A percentile compares a stretch with the other conserved stretches of the same genome.
phyloP scores from a whole-genome alignment of 2,113 vertebrate species.

The Engraulis encrasicolus region DNA sequence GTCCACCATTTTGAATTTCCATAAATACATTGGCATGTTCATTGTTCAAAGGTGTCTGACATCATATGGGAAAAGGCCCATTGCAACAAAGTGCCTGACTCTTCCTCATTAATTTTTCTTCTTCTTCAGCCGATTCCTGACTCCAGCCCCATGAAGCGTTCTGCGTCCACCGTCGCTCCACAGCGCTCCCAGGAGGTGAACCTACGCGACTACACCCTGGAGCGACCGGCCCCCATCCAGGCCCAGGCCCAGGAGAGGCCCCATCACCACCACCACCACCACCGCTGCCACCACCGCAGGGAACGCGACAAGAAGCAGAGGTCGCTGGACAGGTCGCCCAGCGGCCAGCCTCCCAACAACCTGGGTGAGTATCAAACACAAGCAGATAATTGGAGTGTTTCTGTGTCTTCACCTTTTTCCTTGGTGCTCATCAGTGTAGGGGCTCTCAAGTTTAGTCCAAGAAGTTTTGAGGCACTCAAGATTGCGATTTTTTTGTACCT shows the following conservation, averaged over 20 bases:
- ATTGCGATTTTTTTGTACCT: too few relatives aligned
- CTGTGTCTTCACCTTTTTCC: too few relatives aligned
- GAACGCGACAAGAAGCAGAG: conserved; percentile 90
- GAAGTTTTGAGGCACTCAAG: too few relatives aligned
- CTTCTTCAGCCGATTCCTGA: conserved; percentile 81
- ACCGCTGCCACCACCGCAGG: conserved; percentile 87
- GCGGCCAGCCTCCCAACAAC: conserved; percentile 69
- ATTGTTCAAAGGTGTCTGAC: too few relatives aligned
- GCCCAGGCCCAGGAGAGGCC: conserved; percentile 74
- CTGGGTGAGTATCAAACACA: conserved; percentile 81
- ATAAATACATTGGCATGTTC: too few relatives aligned
- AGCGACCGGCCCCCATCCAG: too few relatives aligned
- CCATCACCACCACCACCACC: conserved; percentile 86
- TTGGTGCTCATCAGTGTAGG: too few relatives aligned
- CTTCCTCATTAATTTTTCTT: too few relatives aligned
- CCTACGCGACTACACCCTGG: conserved; percentile 78
- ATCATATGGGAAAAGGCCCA: too few relatives aligned
- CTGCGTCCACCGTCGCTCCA: conserved; percentile 85
- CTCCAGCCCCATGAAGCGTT: conserved; percentile 89
- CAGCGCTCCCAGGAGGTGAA: conserved; percentile 81
- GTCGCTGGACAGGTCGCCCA: conserved; percentile 82
- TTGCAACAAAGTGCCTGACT: not conserved
- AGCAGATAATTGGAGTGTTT: too few relatives aligned
- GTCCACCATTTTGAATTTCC: too few relatives aligned
- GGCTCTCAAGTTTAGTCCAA: too few relatives aligned